Percentiles rank a stretch among this genome's conserved stretches.
These are phyloP conservation scores for Deilephila elpenor DNA, from an alignment of 2,888 invertebrate genomes.

Conservation along the genomic window DNA sequence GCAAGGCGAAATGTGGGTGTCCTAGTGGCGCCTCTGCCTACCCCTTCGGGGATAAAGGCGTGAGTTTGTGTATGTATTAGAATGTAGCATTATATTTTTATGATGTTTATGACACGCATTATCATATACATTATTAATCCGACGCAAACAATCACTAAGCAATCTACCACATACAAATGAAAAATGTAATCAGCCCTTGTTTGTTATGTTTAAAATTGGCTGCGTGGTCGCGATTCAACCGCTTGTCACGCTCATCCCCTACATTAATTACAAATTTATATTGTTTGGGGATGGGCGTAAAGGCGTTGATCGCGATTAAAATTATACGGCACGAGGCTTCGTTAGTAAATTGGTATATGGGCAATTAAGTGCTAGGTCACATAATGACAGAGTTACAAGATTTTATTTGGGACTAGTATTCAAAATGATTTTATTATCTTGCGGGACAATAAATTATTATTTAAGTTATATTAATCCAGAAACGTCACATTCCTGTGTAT, in stretches of 20 bases:
- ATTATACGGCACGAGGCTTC: background rate
- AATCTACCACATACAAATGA: background rate
- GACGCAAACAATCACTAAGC: background rate
- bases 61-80: no score
- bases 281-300: background rate
- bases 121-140: background rate
- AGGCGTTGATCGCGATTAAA: background rate
- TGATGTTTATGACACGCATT: no score
- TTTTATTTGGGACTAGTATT: no score
- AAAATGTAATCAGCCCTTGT: background rate
- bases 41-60: no score
- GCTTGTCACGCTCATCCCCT: slow-evolving; percentile 13
- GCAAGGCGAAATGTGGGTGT: no score
- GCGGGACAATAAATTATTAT: no score
- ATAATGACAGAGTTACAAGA: no score
- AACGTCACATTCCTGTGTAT: no score
- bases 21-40: no score
- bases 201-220: background rate
- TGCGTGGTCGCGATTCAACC: background rate
- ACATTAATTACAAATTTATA: slow-evolving; percentile 21
- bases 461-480: no score
- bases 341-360: background rate
- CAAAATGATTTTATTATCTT: no score
- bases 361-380: background rate
- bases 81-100: no score